Conservation (phyloP, 2,113 vertebrate genomes). For the Sisor rabdophorus region DNA sequence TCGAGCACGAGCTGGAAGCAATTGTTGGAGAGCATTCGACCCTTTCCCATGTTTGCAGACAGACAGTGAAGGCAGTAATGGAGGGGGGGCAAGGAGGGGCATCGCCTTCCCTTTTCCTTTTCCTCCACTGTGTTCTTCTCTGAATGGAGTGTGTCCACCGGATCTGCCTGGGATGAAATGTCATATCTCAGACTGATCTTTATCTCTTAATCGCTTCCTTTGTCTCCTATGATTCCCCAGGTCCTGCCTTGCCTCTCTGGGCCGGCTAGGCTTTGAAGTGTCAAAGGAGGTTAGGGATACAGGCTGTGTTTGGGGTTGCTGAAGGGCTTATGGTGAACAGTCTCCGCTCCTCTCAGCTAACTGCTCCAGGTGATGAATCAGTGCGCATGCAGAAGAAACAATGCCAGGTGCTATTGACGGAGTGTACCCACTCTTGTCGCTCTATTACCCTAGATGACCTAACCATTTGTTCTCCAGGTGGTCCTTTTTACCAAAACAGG, state of each 20-base stretch:
- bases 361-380: conserved; percentile 39
- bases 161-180: conserved; percentile 93
- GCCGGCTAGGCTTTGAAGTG: conserved; percentile 90
- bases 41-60: conserved; percentile 59
- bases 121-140: conserved; percentile 71
- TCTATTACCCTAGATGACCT: conserved; percentile 43
- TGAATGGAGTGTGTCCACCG: conserved; percentile 85
- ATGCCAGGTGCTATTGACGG: conserved; percentile 39
- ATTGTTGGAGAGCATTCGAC: conserved; percentile 32
- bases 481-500: conserved; percentile 28
- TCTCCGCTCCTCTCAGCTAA: conserved; percentile 31
- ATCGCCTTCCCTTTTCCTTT: conserved; percentile 50
- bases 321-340: conserved; percentile 41
- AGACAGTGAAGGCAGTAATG: conserved; percentile 51
- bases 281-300: conserved; percentile 68
- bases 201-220: conserved; percentile 98
- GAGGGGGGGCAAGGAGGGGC: conserved; percentile 33
- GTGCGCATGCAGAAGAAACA: conserved; percentile 25
- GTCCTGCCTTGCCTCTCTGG: conserved; percentile 82
- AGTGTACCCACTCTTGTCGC: conserved; percentile 41
- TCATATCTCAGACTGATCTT: conserved; percentile 92
- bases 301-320: conserved; percentile 52
- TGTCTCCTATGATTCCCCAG: conserved; percentile 88
- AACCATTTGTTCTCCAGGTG: conserved; percentile 41
- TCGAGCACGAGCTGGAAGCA: conserved; percentile 29